Evolutionary conservation across 2,113 vertebrate species (phyloP).

Genomic region (Mesoclemmys tuberculata): DNA sequence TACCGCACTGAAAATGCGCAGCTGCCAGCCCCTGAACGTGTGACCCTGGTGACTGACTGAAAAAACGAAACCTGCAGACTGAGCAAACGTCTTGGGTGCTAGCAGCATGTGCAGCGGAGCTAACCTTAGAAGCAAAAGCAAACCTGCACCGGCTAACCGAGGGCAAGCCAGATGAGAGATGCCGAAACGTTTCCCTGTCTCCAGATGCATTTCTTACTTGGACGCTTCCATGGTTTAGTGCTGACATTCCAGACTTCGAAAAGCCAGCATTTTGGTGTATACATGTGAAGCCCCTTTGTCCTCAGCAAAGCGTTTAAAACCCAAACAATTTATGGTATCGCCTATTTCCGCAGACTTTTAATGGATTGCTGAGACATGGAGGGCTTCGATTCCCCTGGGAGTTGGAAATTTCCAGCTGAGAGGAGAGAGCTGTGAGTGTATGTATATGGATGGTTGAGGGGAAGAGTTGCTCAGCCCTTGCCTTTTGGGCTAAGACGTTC

Average conservation of each 20-base stretch:
- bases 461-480: fast-evolving
- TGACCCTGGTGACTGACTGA: neutral
- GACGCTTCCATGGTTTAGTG: constrained; percentile 28
- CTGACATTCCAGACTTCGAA: constrained; percentile 10
- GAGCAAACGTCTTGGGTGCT: constrained; percentile 27
- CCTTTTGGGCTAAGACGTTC: neutral
- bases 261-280: neutral
- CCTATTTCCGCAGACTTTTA: neutral
- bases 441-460: fast-evolving
- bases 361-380: fast-evolving
- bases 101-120: constrained; percentile 27
- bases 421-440: fast-evolving
- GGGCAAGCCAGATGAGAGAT: constrained; percentile 16
- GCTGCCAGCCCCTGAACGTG: neutral
- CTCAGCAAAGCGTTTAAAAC: neutral
- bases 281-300: constrained; percentile 6
- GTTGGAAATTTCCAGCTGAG: fast-evolving
- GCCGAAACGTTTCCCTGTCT: neutral
- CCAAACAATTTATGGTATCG: neutral
- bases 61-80: constrained; percentile 41
- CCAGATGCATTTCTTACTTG: constrained; percentile 22
- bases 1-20: neutral
- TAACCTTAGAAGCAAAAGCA: constrained; percentile 48
- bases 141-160: constrained; percentile 1
- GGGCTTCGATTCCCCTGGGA: neutral